A percentile compares a stretch with the other conserved stretches of the same genome.
Conservation (phyloP, 2,797 vertebrate species). For the Artibeus jamaicensis region DNA sequence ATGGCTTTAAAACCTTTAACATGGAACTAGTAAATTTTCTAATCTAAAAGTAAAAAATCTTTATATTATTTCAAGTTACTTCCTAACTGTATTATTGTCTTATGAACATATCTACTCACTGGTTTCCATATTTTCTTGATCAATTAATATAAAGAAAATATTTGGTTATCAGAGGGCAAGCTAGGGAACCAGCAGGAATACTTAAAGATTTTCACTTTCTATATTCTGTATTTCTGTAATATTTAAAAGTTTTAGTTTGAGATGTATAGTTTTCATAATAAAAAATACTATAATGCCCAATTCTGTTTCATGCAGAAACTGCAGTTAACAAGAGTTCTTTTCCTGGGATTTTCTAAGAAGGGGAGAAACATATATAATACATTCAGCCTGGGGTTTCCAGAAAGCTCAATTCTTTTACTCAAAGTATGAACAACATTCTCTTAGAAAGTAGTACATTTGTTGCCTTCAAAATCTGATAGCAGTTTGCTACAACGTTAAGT, state of each 20-base stretch:
- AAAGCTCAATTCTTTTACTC: conserved; percentile 44
- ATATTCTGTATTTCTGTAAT: not conserved
- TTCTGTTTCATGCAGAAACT: conserved; percentile 16
- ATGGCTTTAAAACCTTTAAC: conserved; percentile 22
- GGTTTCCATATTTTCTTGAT: conserved; percentile 25
- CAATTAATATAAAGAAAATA: conserved; percentile 42
- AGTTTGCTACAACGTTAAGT: conserved; percentile 28
- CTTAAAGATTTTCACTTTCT: not conserved
- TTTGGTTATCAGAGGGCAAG: conserved; percentile 13
- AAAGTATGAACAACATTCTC: conserved; percentile 44
- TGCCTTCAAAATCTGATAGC: conserved; percentile 34
- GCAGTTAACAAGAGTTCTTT: conserved; percentile 24
- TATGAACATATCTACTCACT: not conserved
- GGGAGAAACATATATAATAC: not conserved
- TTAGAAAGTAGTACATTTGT: conserved; percentile 47
- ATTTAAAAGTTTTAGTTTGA: not conserved
- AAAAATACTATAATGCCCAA: not conserved
- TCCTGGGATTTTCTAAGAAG: conserved; percentile 2
- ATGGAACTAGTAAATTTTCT: conserved; percentile 15
- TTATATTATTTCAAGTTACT: conserved; percentile 19
- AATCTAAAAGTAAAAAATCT: conserved; percentile 36
- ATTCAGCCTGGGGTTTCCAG: conserved; percentile 20
- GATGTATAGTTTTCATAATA: not conserved
- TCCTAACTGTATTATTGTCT: not conserved
- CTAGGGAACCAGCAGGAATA: not conserved